These are phyloP conservation scores for Anaspis maculata DNA, from an alignment of 2,888 invertebrate genomes.

Conservation along the genomic window DNA sequence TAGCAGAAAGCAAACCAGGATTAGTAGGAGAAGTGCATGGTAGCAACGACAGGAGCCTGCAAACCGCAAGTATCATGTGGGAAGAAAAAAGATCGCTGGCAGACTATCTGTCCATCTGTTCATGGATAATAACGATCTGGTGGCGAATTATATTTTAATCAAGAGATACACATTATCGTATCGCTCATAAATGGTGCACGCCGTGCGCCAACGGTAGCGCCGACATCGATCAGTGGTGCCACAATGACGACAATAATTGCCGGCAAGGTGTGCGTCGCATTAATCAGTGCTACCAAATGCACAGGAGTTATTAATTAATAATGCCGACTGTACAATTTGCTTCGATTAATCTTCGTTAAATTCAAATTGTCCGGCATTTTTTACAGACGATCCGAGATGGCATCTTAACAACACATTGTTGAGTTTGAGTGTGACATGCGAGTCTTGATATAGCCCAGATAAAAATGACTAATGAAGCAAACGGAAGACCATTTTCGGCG, in stretches of 20 bases:
- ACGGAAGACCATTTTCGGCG: no score
- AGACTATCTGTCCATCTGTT: not conserved
- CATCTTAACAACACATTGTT: conserved; percentile 37
- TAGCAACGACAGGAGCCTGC: not conserved
- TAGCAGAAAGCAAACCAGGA: no score
- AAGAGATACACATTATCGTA: not conserved
- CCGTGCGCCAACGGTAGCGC: no score
- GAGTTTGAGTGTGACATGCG: conserved; percentile 28
- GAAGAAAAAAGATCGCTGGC: not conserved
- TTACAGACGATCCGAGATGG: conserved; percentile 28
- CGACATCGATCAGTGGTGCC: conserved; percentile 27
- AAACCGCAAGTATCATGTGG: not conserved
- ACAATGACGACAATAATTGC: conserved; percentile 31
- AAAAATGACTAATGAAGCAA: conserved; percentile 36
- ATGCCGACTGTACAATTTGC: conserved; percentile 26
- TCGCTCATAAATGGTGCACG: no score
- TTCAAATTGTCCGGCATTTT: conserved; percentile 35
- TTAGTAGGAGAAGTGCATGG: not conserved
- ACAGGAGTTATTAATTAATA: conserved; percentile 29
- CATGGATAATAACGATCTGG: conserved; percentile 1
- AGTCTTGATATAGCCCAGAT: conserved; percentile 28
- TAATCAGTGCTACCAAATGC: conserved; percentile 29
- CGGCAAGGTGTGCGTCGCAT: conserved; percentile 24
- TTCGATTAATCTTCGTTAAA: conserved; percentile 40
- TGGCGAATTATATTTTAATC: not conserved